Evolutionary conservation across 2,113 vertebrate genomes (phyloP), one percentile per base, ranked within the genome.

Genomic region (Limanda limanda): DNA sequence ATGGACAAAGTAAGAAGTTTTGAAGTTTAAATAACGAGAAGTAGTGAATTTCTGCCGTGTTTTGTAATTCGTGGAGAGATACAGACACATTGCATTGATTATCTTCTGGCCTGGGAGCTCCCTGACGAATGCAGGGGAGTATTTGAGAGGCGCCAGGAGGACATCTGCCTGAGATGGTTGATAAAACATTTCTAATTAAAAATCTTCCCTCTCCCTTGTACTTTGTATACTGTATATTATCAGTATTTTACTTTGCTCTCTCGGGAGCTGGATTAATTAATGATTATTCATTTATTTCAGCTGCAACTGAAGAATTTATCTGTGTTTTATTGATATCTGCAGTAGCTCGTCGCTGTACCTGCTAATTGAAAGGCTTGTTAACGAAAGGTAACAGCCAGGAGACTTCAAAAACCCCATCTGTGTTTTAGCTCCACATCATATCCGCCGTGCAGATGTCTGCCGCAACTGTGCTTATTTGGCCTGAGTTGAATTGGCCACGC

Each of bases 171-270:
- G 61, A 73, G 51, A 73, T 55, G 5, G 51, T 59, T 83, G 78
- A 90, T 74, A 83, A 88, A 87, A 85, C 58, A 74, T 83, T 74
- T 78, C 74, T 88, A 90, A 92, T 92, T 91, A 89, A 87, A 93
- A 83, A 75, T n/a, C 25, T 83, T 82, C 66, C 52, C 63, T 60
- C 55, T 66, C 63, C 18, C 48, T 74, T 86, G 52, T 82, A 71
- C 65, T 64, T 71, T 78, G 71, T 82, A 47, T 71, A 10, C 21
- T 42, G 11, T 27, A 37, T 69, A 65, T 70, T 81, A 70, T 71
- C 55, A 68, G 35, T 61, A 42, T 88, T 84, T 86, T 70, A 42
- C 68, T 71, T 55, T 0, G 24, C 58, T 83, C 84, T 78, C 75
- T 37, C 1, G 25, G 88, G 83, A 82, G 12, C 21, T 48, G 86